These are phyloP conservation scores for Acleris laterana DNA, from an alignment of 2,888 invertebrate genomes.

Conservation along the genomic window DNA sequence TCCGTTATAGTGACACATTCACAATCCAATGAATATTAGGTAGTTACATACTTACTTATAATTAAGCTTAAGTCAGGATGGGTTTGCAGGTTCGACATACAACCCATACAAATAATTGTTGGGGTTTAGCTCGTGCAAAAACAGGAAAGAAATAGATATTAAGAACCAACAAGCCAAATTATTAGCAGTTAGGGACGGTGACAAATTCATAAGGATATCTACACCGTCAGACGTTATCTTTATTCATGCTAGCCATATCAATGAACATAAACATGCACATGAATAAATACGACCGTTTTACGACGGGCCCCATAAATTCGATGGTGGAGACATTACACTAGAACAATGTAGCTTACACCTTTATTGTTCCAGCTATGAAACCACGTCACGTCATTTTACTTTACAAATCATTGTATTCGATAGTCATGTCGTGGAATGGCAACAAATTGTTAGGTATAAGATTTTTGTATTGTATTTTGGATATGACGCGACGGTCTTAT, in stretches of 20 bases:
- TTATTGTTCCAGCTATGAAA: conserved; percentile 7
- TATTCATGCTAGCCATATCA: conserved; percentile 61
- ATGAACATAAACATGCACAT: conserved; percentile 71
- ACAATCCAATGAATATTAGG: conserved; percentile 3
- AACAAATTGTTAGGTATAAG: background rate
- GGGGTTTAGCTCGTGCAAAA: too few relatives aligned
- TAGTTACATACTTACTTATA: too few relatives aligned
- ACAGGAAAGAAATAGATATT: too few relatives aligned
- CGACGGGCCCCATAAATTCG: conserved; percentile 59
- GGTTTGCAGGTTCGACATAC: background rate
- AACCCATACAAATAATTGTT: too few relatives aligned
- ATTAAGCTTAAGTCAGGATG: background rate
- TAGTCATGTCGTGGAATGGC: background rate
- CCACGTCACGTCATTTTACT: background rate
- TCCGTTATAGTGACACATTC: background rate
- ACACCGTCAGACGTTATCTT: conserved; percentile 37
- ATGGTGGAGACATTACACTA: conserved; percentile 57
- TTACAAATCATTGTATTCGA: conserved; percentile 7
- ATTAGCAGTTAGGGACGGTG: conserved; percentile 7
- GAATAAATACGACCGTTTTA: conserved; percentile 72
- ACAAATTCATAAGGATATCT: conserved; percentile 29
- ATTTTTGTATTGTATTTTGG: background rate
- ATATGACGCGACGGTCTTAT: too few relatives aligned
- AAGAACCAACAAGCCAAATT: conserved; percentile 4
- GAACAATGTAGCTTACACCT: conserved; percentile 40